Conservation (phyloP, 2,888 invertebrate species). For the Abrostola tripartita region DNA sequence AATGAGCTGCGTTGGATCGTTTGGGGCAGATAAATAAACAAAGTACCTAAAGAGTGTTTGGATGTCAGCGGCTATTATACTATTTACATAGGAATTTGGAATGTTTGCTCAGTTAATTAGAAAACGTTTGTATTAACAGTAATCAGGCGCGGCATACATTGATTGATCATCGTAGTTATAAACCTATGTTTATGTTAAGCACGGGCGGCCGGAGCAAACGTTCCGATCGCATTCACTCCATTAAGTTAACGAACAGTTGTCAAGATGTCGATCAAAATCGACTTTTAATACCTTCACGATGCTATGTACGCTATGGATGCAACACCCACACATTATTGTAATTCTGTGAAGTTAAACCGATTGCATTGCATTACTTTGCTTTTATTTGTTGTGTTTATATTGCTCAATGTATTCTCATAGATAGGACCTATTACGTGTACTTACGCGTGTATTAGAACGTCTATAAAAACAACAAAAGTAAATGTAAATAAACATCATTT, state of each 20-base stretch:
- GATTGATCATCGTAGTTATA: conserved; percentile 62
- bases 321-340: conserved; percentile 81
- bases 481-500: no score
- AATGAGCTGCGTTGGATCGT: conserved; percentile 19
- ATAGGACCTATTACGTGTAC: conserved; percentile 11
- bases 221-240: conserved; percentile 78
- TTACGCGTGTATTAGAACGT: conserved; percentile 12
- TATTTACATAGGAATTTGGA: conserved; percentile 39
- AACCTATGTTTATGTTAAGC: conserved; percentile 59
- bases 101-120: conserved; percentile 66
- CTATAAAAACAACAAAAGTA: no score
- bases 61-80: conserved; percentile 28
- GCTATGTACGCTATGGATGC: conserved; percentile 77
- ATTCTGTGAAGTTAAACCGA: conserved; percentile 70
- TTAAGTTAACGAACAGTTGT: conserved; percentile 88
- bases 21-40: conserved; percentile 23
- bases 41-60: conserved; percentile 11
- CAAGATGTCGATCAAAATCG: conserved; percentile 87
- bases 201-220: conserved; percentile 69
- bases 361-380: conserved; percentile 65
- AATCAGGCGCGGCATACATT: conserved; percentile 59
- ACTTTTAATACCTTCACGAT: conserved; percentile 78
- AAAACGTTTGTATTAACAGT: conserved; percentile 66
- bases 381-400: conserved; percentile 40
- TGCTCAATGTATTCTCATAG: conserved; percentile 1